phyloP scores from a whole-genome alignment of 1,140 invertebrate species.

The Diachasmimorpha longicaudata region DNA sequence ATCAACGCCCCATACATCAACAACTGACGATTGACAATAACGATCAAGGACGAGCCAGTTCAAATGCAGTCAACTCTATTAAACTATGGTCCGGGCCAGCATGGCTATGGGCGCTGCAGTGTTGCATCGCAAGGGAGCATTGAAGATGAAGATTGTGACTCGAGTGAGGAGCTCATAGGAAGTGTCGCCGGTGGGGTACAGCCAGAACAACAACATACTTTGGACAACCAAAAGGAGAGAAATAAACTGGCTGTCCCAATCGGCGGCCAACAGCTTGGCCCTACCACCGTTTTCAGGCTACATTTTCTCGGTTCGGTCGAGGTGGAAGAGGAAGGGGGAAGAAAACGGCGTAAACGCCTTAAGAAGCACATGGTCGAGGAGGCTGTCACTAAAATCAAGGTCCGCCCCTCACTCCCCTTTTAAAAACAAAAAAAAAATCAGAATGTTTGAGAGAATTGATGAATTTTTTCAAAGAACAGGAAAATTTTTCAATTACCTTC shows the following conservation, averaged over 20 bases:
- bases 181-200: slow-evolving; percentile 57
- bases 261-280: slow-evolving; percentile 50
- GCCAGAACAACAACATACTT: slow-evolving; percentile 35
- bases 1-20: background rate
- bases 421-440: slow-evolving; percentile 19
- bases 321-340: slow-evolving; percentile 78
- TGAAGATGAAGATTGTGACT: slow-evolving; percentile 61
- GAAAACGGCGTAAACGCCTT: slow-evolving; percentile 74
- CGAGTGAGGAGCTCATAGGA: slow-evolving; percentile 60
- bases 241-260: slow-evolving; percentile 49
- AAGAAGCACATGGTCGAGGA: slow-evolving; percentile 95
- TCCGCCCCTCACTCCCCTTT: slow-evolving; percentile 60
- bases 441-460: background rate
- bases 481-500: background rate
- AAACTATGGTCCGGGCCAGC: slow-evolving; percentile 56
- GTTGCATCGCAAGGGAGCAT: slow-evolving; percentile 58
- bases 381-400: slow-evolving; percentile 96
- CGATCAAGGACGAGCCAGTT: slow-evolving; percentile 52
- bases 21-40: slow-evolving; percentile 26
- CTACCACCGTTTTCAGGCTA: slow-evolving; percentile 77
- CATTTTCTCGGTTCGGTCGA: slow-evolving; percentile 84
- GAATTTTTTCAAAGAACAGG: background rate
- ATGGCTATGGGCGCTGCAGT: slow-evolving; percentile 58
- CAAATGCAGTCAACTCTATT: slow-evolving; percentile 56
- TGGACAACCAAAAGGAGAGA: slow-evolving; percentile 36